A percentile compares a stretch with the other conserved stretches of the same genome.
These are phyloP conservation scores for Caenorhabditis imperialis DNA, from an alignment of 2,888 invertebrate genomes.

Conservation along the genomic window DNA sequence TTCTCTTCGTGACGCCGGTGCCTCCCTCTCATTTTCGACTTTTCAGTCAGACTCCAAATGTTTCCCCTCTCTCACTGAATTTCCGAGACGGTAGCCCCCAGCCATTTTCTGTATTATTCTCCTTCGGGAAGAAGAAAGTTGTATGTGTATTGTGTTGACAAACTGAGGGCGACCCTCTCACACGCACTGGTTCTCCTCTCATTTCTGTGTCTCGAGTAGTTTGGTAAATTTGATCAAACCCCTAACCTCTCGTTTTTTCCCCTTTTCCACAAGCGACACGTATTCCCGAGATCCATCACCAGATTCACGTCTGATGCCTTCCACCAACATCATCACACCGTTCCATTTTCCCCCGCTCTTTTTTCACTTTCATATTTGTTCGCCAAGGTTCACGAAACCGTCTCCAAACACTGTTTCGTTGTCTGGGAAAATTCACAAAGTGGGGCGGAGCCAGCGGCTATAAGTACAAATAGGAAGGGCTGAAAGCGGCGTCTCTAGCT, in stretches of 20 bases:
- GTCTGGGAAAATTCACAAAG: conserved; percentile 11
- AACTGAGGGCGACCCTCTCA: conserved; percentile 46
- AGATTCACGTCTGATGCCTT: conserved; percentile 17
- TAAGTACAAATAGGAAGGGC: conserved; percentile 17
- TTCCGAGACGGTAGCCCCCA: too few relatives aligned
- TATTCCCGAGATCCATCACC: too few relatives aligned
- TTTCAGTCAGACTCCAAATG: conserved; percentile 37
- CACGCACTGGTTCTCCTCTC: conserved; percentile 43
- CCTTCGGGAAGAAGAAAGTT: conserved; percentile 22
- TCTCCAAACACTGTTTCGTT: conserved; percentile 29
- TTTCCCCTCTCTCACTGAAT: conserved; percentile 22
- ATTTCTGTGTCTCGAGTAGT: conserved; percentile 47
- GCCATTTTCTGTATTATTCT: conserved; percentile 34
- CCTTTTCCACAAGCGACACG: conserved; percentile 28
- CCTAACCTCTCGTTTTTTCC: conserved; percentile 19
- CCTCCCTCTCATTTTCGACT: conserved; percentile 44
- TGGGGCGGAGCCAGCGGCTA: conserved; percentile 21
- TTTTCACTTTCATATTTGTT: conserved; percentile 31
- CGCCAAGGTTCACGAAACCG: conserved; percentile 32
- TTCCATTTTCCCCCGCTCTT: neutral
- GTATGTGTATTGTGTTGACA: conserved; percentile 52
- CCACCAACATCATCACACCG: conserved; percentile 25
- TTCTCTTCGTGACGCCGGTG: conserved; percentile 26
- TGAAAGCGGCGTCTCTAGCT: neutral
- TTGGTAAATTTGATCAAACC: conserved; percentile 54